These are phyloP conservation scores for Glossosoma conforme DNA, from an alignment of 1,140 invertebrate species.

Conservation along the genomic window DNA sequence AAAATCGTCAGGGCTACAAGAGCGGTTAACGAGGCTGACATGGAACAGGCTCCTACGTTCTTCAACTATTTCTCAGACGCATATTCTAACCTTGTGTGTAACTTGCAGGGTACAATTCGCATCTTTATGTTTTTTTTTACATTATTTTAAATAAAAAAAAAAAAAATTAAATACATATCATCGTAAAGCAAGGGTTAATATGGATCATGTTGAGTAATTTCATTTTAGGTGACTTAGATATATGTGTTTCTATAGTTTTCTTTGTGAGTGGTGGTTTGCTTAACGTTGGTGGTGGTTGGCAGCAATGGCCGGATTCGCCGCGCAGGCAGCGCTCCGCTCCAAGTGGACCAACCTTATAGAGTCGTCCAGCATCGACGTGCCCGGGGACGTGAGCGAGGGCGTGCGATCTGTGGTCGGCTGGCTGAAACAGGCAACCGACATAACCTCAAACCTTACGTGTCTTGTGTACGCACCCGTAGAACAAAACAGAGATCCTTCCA, in stretches of 20 bases:
- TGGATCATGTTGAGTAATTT: not conserved
- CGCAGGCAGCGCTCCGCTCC: conserved; percentile 58
- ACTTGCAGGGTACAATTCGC: too few relatives aligned
- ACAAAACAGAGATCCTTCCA: too few relatives aligned
- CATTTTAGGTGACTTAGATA: not conserved
- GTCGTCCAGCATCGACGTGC: conserved; percentile 58
- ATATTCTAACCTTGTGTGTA: too few relatives aligned
- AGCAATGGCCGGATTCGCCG: conserved; percentile 59
- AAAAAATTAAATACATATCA: not conserved
- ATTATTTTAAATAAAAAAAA: not conserved
- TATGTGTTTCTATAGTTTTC: not conserved
- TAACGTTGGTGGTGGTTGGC: conserved; percentile 9
- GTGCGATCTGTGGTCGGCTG: conserved; percentile 68
- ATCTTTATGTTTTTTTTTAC: not conserved
- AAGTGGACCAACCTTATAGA: conserved; percentile 64
- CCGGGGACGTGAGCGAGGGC: conserved; percentile 60
- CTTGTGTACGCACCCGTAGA: conserved; percentile 19
- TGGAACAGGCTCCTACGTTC: too few relatives aligned
- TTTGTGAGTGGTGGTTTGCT: not conserved
- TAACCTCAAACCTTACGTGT: conserved; percentile 5
- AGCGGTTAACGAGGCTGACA: too few relatives aligned
- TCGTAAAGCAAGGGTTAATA: too few relatives aligned
- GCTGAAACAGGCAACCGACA: conserved; percentile 64
- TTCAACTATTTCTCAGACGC: too few relatives aligned
- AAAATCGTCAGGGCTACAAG: too few relatives aligned